These are phyloP conservation scores for Scaptomyza reducta DNA, from an alignment of 2,888 invertebrate species.

Conservation along the genomic window DNA sequence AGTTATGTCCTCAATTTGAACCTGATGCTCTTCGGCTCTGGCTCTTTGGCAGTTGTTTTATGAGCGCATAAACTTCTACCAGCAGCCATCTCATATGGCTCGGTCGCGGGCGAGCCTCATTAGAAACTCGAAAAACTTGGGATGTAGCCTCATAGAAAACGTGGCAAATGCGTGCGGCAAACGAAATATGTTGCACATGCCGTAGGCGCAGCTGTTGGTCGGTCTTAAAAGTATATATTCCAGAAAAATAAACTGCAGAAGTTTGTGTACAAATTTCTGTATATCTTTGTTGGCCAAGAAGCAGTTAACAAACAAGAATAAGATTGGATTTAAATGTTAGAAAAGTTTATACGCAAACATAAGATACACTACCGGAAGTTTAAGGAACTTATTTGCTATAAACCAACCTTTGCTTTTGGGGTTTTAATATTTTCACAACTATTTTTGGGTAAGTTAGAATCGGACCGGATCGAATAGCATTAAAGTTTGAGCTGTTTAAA, in stretches of 20 bases:
- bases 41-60: slow-evolving; percentile 55
- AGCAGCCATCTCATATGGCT: slow-evolving; percentile 72
- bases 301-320: slow-evolving; percentile 4
- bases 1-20: slow-evolving; percentile 71
- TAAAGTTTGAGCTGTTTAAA: too few species aligned
- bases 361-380: neutral
- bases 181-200: slow-evolving; percentile 39
- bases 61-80: slow-evolving; percentile 62
- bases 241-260: slow-evolving; percentile 26
- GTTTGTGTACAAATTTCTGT: slow-evolving; percentile 19
- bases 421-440: too few species aligned
- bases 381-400: neutral
- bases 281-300: slow-evolving; percentile 3
- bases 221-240: slow-evolving; percentile 15
- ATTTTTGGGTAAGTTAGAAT: too few species aligned
- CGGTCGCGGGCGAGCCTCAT: slow-evolving; percentile 44
- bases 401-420: too few species aligned
- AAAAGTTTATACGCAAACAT: neutral
- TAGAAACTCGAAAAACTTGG: slow-evolving; percentile 61
- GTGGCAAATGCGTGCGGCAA: slow-evolving; percentile 41
- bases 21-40: slow-evolving; percentile 22
- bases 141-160: slow-evolving; percentile 54
- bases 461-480: too few species aligned
- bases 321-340: neutral
- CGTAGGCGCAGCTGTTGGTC: slow-evolving; percentile 58